Base-by-base conservation (phyloP, 2,113 vertebrate genomes). In the Poecile atricapillus region DNA sequence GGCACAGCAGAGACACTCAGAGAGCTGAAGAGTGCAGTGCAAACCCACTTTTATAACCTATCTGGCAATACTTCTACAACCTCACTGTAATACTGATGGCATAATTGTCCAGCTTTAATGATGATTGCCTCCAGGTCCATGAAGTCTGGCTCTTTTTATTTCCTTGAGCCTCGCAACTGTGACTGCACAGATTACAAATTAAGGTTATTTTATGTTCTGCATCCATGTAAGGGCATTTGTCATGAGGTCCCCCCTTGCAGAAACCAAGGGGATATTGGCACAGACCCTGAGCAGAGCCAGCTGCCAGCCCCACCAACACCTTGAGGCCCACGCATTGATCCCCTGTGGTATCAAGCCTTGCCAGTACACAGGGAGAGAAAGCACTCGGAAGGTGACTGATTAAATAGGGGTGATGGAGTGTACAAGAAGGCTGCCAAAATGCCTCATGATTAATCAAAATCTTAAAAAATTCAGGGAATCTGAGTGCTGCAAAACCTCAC, bases 401-500 rank as follows among this genome's bases (percentile, higher is more conserved):
- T 96, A 97, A 95, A 91, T 2, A 76, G 55, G 50, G 65, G 65
- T 94, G 86, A 92, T 19, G 27, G 55, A 83, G 65, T 92, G 90
- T 68, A 59, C 0, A 2, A 94, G 52, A 41, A 93, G 83, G 76
- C 94, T 96, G 97, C 97, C 96, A 97, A 95, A 97, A 94, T 85
- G 64, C 90, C 90, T 97, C 82, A 69, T 56, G 75, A 97, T 97
- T 97, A 97, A 96, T 97, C 90, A 96, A 96, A 96, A 94, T 87
- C 77, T 89, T 62, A 1, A 77, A 96, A 95, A 96, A 97, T 74
- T 41, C 83, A 88, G 58, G 35, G 96, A 95, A 95, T 97, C 82
- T 39, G 71, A 80, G 89, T 52, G 25, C 95, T 97, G 97, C 86
- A 79, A 87, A 97, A 93, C 91, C 89, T 97, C 93, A 89, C 79